Conservation (phyloP, 2,888 invertebrate genomes). For the Drosophila rellima region DNA sequence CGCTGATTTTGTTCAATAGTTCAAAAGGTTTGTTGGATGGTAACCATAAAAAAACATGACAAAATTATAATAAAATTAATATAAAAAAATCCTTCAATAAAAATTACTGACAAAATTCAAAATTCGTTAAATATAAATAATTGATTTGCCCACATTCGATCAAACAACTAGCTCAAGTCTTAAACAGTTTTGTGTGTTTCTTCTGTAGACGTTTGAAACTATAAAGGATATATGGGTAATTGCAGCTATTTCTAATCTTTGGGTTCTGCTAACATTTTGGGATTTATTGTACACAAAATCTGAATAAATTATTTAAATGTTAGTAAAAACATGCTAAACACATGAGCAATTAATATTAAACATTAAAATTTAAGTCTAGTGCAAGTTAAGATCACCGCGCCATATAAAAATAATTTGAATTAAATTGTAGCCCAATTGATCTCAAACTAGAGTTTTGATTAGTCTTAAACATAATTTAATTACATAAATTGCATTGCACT, state of each 20-base stretch:
- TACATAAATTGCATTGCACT: conserved; percentile 46
- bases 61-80: conserved; percentile 44
- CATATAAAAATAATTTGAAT: conserved; percentile 18
- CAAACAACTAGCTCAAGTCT: conserved; percentile 18
- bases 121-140: conserved; percentile 21
- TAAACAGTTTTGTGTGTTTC: conserved; percentile 11
- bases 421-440: conserved; percentile 20
- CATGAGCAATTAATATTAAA: conserved; percentile 31
- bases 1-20: conserved; percentile 50
- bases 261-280: conserved; percentile 14
- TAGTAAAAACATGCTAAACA: conserved; percentile 53
- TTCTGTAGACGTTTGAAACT: conserved; percentile 9
- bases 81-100: conserved; percentile 14
- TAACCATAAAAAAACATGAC: conserved; percentile 52
- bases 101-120: conserved; percentile 32
- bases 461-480: conserved; percentile 26
- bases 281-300: conserved; percentile 9
- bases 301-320: conserved; percentile 21
- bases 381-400: conserved; percentile 26
- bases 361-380: conserved; percentile 17
- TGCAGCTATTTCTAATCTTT: conserved; percentile 22
- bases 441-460: conserved; percentile 22
- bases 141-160: conserved; percentile 50
- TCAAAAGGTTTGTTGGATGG: conserved; percentile 20
- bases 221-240: not conserved